Percentiles rank a stretch among this genome's conserved stretches.
These are phyloP conservation scores for Prinia subflava DNA, from an alignment of 2,113 vertebrate species.

Conservation along the genomic window DNA sequence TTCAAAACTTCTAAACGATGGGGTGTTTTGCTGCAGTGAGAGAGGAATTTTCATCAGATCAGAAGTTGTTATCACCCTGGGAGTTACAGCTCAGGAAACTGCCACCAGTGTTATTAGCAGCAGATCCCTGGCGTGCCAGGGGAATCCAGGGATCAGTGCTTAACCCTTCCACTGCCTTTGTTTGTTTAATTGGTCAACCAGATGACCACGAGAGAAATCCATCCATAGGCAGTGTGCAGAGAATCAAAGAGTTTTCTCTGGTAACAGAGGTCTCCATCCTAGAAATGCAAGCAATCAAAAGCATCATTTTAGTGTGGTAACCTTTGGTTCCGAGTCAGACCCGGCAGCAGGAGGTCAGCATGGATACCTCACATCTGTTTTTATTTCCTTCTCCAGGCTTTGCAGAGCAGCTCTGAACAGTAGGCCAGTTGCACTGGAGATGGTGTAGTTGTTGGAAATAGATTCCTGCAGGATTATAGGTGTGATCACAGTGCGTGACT, in stretches of 20 bases:
- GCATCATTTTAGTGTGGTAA: neutral
- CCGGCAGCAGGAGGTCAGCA: neutral
- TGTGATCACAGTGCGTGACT: constrained; percentile 2
- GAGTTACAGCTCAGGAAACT: constrained; percentile 26
- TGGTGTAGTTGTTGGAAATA: neutral
- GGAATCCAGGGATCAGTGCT: neutral
- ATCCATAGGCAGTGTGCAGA: neutral
- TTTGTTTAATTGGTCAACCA: neutral
- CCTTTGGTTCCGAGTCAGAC: neutral
- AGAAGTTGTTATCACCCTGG: neutral
- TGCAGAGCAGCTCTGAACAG: neutral
- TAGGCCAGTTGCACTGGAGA: neutral
- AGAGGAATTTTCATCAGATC: constrained; percentile 29
- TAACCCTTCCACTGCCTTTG: neutral
- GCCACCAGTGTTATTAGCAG: neutral
- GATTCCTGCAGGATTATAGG: constrained; percentile 32
- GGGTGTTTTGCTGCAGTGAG: constrained; percentile 4
- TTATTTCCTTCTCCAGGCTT: neutral
- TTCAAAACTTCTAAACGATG: neutral
- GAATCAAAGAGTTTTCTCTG: neutral
- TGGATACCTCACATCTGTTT: neutral
- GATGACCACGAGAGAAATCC: neutral
- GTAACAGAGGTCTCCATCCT: neutral
- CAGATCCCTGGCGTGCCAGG: neutral
- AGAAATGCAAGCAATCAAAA: neutral